These are phyloP conservation scores for Callaeas wilsoni DNA, from an alignment of 2,113 vertebrate genomes.

Conservation along the genomic window DNA sequence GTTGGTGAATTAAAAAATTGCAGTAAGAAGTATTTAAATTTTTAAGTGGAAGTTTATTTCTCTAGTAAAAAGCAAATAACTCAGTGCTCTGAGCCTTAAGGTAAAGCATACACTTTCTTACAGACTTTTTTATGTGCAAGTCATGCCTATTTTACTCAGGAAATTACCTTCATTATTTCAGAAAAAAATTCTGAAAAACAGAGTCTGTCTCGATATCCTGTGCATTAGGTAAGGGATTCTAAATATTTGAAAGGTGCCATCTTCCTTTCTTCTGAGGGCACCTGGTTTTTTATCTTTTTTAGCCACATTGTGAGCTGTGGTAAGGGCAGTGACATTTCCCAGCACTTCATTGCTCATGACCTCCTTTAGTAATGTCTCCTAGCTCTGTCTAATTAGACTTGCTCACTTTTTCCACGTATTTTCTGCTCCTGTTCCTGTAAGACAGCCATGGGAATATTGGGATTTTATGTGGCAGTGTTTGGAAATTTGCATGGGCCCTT, in stretches of 20 bases:
- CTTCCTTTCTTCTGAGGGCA: not conserved
- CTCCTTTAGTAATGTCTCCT: not conserved
- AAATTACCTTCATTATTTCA: not conserved
- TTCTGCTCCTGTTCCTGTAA: not conserved
- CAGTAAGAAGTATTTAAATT: slow-evolving; percentile 44
- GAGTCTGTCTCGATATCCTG: not conserved
- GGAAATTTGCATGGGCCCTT: not conserved
- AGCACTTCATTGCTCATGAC: not conserved
- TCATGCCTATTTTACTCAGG: not conserved
- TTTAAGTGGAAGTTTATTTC: slow-evolving; percentile 45
- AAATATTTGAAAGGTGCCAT: not conserved
- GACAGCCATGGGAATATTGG: not conserved
- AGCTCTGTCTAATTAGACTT: not conserved
- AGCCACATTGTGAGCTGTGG: not conserved
- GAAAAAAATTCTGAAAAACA: not conserved
- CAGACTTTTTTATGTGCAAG: not conserved
- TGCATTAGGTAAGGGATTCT: not conserved
- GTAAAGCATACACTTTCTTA: not conserved
- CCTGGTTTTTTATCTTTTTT: not conserved
- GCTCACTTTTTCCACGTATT: not conserved
- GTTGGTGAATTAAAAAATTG: slow-evolving; percentile 14
- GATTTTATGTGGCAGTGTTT: not conserved
- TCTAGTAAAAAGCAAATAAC: slow-evolving; percentile 32
- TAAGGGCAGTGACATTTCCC: not conserved
- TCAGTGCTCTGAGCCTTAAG: not conserved